A percentile compares a stretch with the other conserved stretches of the same genome.
phyloP scores from a whole-genome alignment of 2,797 vertebrate species.

The Lerista edwardsae region DNA sequence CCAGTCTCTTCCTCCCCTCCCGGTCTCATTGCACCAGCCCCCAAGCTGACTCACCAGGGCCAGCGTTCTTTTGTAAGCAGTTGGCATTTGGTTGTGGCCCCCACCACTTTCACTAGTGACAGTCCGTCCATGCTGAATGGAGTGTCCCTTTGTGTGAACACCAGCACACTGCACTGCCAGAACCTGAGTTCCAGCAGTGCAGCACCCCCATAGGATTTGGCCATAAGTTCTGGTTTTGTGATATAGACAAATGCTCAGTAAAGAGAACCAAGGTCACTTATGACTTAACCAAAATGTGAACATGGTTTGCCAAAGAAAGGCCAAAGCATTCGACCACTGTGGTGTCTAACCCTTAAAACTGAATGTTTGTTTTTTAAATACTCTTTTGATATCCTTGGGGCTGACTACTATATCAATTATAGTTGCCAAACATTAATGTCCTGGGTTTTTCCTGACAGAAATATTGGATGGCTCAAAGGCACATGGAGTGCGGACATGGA shows the following conservation, averaged over 20 bases:
- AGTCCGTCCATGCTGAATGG: too few species aligned
- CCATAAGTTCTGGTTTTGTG: constrained; percentile 23
- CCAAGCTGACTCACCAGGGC: too few species aligned
- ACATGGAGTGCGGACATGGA: neutral
- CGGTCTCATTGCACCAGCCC: too few species aligned
- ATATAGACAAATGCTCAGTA: constrained; percentile 28
- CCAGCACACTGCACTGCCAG: too few species aligned
- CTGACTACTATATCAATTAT: constrained; percentile 16
- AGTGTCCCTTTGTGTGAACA: too few species aligned
- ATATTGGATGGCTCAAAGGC: neutral
- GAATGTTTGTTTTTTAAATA: neutral
- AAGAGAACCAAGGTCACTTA: constrained; percentile 38
- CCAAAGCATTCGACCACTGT: neutral
- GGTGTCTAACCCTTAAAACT: constrained; percentile 24
- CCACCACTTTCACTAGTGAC: too few species aligned
- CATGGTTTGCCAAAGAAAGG: constrained; percentile 32
- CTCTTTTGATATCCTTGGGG: neutral
- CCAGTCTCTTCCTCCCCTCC: too few species aligned
- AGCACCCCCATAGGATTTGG: too few species aligned
- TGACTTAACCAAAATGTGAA: constrained; percentile 37
- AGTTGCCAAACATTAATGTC: neutral
- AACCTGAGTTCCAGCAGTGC: too few species aligned
- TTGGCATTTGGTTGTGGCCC: too few species aligned
- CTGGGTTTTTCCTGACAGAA: neutral
- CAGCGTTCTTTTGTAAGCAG: too few species aligned